Evolutionary conservation across 2,888 invertebrate genomes (phyloP).

Genomic region (Tetrapedia diversipes): DNA sequence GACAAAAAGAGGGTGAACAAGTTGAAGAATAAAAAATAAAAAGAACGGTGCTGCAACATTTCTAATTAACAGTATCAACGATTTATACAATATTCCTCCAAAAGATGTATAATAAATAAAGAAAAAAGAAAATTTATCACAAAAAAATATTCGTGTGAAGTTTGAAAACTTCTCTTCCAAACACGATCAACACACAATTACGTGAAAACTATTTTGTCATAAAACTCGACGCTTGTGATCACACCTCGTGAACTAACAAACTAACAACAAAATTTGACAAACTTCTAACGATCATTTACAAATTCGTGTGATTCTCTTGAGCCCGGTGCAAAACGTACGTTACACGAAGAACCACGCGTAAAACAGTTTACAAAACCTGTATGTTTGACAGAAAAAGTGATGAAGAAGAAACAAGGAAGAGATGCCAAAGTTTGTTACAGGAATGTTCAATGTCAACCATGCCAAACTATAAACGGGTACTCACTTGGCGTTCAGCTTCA

Average conservation of each 20-base stretch:
- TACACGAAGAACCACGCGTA: slow-evolving; percentile 16
- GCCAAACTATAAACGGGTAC: slow-evolving; percentile 61
- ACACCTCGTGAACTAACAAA: neutral
- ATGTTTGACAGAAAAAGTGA: neutral
- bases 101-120: neutral
- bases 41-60: neutral
- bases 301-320: slow-evolving; percentile 8
- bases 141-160: neutral
- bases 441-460: slow-evolving; percentile 25
- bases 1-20: slow-evolving; percentile 18
- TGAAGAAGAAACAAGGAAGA: neutral
- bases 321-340: slow-evolving; percentile 1
- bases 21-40: neutral
- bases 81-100: slow-evolving; percentile 7
- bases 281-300: slow-evolving; percentile 4
- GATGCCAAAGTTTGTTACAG: slow-evolving; percentile 8
- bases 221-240: neutral
- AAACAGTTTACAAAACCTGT: slow-evolving; percentile 23
- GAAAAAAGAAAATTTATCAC: neutral
- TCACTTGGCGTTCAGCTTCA: slow-evolving; percentile 79
- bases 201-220: neutral
- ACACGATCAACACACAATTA: slow-evolving; percentile 1
- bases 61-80: slow-evolving; percentile 10
- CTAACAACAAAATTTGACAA: neutral
- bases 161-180: neutral